Percentiles rank a stretch among this genome's conserved stretches.
These are phyloP conservation scores for Drosophila pseudoobscura DNA, from an alignment of 1,140 invertebrate species.

Conservation along the genomic window DNA sequence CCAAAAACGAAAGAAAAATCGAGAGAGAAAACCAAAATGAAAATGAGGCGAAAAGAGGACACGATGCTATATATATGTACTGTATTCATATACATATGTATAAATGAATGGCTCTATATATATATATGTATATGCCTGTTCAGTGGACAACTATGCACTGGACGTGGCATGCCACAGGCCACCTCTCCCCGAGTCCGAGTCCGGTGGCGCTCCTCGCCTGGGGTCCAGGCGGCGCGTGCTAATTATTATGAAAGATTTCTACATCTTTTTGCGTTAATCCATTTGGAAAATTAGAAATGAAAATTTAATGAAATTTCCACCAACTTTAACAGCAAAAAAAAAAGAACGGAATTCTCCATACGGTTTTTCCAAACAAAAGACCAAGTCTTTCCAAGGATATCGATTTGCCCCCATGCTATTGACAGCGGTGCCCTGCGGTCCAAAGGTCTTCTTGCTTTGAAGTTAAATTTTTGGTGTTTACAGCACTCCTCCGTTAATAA, in stretches of 20 bases:
- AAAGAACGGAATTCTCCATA: constrained; percentile 31
- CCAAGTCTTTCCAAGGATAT: not conserved
- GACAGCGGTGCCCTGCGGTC: constrained; percentile 1
- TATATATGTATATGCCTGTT: constrained; percentile 9
- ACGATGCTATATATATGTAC: constrained; percentile 8
- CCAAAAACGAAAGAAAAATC: constrained; percentile 14
- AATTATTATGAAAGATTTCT: constrained; percentile 82
- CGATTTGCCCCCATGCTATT: constrained; percentile 6
- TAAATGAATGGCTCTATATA: constrained; percentile 23
- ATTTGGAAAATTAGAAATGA: constrained; percentile 82
- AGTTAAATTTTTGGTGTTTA: constrained; percentile 11
- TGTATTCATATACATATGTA: too few relatives aligned
- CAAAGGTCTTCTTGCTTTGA: constrained; percentile 8
- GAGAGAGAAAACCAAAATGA: constrained; percentile 22
- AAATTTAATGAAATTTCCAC: constrained; percentile 80
- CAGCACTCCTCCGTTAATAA: constrained; percentile 21
- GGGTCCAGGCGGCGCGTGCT: constrained; percentile 63
- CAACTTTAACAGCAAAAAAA: constrained; percentile 47
- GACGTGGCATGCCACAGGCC: not conserved
- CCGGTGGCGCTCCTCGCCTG: constrained; percentile 10
- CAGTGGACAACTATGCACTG: constrained; percentile 68
- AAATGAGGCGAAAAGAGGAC: constrained; percentile 49
- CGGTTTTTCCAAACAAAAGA: constrained; percentile 31
- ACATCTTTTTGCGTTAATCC: constrained; percentile 81
- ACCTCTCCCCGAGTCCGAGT: constrained; percentile 1